These are phyloP conservation scores for Gnathonemus longibarbis DNA, from an alignment of 2,113 vertebrate species.

Conservation along the genomic window DNA sequence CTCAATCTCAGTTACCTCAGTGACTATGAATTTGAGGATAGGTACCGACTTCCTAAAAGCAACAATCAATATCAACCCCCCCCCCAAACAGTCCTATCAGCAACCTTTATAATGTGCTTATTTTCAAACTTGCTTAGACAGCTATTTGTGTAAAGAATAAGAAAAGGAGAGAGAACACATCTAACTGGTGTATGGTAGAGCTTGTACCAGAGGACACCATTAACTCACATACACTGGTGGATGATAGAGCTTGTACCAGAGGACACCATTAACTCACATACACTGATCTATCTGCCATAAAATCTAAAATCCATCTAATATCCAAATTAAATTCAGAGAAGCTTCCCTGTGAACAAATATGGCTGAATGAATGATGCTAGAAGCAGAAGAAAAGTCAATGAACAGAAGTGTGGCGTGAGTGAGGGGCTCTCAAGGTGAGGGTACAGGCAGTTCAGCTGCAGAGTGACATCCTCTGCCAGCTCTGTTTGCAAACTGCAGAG, in stretches of 20 bases:
- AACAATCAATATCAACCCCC: not conserved
- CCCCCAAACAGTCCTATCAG: not conserved
- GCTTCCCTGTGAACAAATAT: not conserved
- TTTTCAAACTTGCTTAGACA: not conserved
- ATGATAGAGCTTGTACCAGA: not conserved
- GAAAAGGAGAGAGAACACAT: not conserved
- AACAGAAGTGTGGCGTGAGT: not conserved
- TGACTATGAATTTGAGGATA: not conserved
- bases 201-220: too few relatives aligned
- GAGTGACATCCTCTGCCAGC: not conserved
- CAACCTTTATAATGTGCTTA: not conserved
- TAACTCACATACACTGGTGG: too few relatives aligned
- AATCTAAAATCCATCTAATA: not conserved
- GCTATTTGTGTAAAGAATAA: not conserved
- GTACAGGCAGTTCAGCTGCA: not conserved
- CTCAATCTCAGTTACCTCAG: not conserved
- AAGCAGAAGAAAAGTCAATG: not conserved
- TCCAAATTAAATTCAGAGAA: not conserved
- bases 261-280: not conserved
- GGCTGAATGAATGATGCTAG: not conserved
- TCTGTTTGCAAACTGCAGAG: not conserved
- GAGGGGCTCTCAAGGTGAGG: not conserved
- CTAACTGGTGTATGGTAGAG: too few relatives aligned
- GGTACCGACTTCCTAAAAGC: not conserved
- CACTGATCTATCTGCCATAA: not conserved